These are phyloP conservation scores for Congeria kusceri DNA, from an alignment of 2,888 invertebrate species.

Conservation along the genomic window DNA sequence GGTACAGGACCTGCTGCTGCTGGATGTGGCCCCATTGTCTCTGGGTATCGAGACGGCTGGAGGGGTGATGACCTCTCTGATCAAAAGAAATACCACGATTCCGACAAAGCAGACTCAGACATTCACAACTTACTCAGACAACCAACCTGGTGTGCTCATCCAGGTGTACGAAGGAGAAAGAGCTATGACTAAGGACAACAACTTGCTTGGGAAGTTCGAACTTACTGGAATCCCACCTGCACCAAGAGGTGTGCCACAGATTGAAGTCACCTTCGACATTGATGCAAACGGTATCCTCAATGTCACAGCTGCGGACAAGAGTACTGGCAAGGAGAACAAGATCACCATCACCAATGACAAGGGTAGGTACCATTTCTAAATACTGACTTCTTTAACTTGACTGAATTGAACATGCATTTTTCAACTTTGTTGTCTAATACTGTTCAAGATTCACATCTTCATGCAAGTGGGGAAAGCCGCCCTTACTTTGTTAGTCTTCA, in stretches of 20 bases:
- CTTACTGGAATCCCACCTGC: conserved; percentile 97
- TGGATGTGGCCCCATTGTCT: conserved; percentile 88
- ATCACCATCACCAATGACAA: conserved; percentile 92
- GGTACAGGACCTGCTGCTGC: conserved; percentile 85
- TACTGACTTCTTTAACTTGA: too few species aligned
- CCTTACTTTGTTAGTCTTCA: too few species aligned
- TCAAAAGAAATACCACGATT: conserved; percentile 98
- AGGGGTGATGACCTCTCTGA: conserved; percentile 97
- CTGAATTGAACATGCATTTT: too few species aligned
- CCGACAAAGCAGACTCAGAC: conserved; percentile 98
- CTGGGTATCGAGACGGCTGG: conserved; percentile 95
- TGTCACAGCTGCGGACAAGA: conserved; percentile 96
- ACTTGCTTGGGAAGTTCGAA: conserved; percentile 98
- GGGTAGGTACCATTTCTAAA: conserved; percentile 66
- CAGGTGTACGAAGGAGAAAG: conserved; percentile 85
- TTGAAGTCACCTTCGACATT: conserved; percentile 88
- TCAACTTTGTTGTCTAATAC: too few species aligned
- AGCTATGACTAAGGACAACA: conserved; percentile 86
- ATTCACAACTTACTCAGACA: conserved; percentile 98
- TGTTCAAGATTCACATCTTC: too few species aligned
- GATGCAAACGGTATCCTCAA: conserved; percentile 95
- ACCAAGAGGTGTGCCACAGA: conserved; percentile 94
- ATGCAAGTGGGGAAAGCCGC: too few species aligned
- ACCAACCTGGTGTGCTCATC: conserved; percentile 91
- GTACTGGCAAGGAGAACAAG: conserved; percentile 87